Conservation (phyloP, 2,113 vertebrate species). For the Notothenia coriiceps region DNA sequence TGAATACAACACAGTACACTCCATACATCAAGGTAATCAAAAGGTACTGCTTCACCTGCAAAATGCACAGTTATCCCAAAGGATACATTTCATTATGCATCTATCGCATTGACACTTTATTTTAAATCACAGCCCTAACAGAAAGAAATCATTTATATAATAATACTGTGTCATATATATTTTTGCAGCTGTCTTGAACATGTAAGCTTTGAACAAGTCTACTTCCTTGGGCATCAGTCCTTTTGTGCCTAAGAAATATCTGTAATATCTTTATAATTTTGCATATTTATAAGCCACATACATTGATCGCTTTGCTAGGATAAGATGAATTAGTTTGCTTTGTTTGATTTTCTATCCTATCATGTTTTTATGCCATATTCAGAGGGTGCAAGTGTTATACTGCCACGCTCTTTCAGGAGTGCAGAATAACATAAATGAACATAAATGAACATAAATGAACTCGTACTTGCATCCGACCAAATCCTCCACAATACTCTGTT, state of each 20-base stretch:
- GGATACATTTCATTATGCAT: background rate
- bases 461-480: background rate
- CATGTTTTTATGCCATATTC: background rate
- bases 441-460: background rate
- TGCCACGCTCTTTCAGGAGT: background rate
- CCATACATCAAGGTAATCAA: background rate
- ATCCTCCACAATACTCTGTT: background rate
- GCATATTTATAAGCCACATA: background rate
- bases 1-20: background rate
- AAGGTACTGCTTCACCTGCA: background rate
- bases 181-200: background rate
- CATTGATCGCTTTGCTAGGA: background rate
- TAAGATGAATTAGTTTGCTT: constrained; percentile 7
- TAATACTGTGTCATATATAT: background rate
- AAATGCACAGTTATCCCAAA: background rate
- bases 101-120: too few relatives aligned
- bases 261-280: background rate
- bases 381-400: background rate
- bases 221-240: background rate
- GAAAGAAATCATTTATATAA: background rate
- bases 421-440: background rate
- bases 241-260: background rate
- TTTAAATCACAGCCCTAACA: too few relatives aligned
- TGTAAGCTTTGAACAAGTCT: background rate
- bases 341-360: background rate